Evolutionary conservation across 2,888 invertebrate species (phyloP), one percentile per base, ranked within the genome.

Genomic region (Dynastes maya): DNA sequence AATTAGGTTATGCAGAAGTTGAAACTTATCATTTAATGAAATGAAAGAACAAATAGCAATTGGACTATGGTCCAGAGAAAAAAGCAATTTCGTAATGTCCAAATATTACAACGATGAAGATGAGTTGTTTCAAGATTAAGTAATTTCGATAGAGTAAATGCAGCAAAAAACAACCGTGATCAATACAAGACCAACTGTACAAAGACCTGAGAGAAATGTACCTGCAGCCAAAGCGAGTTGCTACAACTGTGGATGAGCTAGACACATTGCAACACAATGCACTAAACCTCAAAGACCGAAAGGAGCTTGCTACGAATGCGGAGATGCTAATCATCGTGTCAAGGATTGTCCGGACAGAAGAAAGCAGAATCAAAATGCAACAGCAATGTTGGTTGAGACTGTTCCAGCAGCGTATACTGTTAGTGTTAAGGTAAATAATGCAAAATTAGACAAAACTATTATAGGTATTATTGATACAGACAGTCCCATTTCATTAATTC

Each of bases 91-190:
- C 11, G 11, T 74, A 6, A 13, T 61, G n/a, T n/a, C 74, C 1
- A 61, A 32, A 9, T 1, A 9, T 16, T 13, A 74, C 40, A 29
- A 2, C 13, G 61, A 27, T 29, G 74, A 74, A 61, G 74, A 29
- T 63, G 61, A 74, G 8, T 32, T 74, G n/a, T 61, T n/a, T 61
- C 61, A 74, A 37, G 74, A 37, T 40, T 74, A 32, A 27, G 63
- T 1, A 32, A 13, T 11, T 74, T 6, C 32, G 58, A 74, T n/a
- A 27, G 58, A 32, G 53, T 74, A n/a, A 22, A 40, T 58, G 32
- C 13, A 16, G 16, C 29, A 9, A n/a, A 40, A 61, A 58, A 37
- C 5, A 11, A 11, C 11, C 11, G 27, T 16, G 29, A 22, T 9
- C 5, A 51, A 32, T 32, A 4, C 2, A 4, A 4, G 4, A 32